Evolutionary conservation across 2,797 vertebrate species (phyloP).

Genomic region (Alectoris magna): DNA sequence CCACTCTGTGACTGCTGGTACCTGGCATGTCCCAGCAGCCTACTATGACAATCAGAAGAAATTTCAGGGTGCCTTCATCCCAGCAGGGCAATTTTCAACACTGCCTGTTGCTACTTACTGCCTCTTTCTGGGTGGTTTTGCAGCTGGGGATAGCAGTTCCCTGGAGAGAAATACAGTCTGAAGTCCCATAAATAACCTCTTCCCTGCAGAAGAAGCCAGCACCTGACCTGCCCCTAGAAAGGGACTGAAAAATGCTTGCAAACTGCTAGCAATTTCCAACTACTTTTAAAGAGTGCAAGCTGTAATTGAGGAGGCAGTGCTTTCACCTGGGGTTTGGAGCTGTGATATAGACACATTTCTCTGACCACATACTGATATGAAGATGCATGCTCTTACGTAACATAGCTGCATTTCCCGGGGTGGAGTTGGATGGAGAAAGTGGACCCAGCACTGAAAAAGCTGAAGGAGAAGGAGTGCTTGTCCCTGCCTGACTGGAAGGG

Average conservation of each 20-base stretch:
- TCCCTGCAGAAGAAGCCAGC: not conserved
- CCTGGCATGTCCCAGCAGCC: not conserved
- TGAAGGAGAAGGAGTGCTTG: not conserved
- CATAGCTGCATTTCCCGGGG: not conserved
- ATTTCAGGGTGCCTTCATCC: not conserved
- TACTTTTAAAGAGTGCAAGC: not conserved
- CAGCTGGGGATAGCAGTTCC: not conserved
- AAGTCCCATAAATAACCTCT: not conserved
- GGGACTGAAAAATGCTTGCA: not conserved
- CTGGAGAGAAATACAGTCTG: not conserved
- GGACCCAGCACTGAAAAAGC: not conserved
- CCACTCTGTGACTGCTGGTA: fast-evolving
- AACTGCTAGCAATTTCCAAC: not conserved
- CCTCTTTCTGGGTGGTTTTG: not conserved
- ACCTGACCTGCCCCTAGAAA: not conserved
- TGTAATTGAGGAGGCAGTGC: not conserved
- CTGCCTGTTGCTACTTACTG: not conserved
- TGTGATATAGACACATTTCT: not conserved
- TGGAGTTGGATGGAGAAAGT: not conserved
- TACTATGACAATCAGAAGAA: not conserved
- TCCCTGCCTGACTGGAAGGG: not conserved
- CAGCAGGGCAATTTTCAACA: not conserved
- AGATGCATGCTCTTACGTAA: not conserved
- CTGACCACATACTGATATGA: not conserved
- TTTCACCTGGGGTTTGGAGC: not conserved